These are phyloP conservation scores for Calyptomena viridis DNA, from an alignment of 2,113 vertebrate genomes.

Conservation along the genomic window DNA sequence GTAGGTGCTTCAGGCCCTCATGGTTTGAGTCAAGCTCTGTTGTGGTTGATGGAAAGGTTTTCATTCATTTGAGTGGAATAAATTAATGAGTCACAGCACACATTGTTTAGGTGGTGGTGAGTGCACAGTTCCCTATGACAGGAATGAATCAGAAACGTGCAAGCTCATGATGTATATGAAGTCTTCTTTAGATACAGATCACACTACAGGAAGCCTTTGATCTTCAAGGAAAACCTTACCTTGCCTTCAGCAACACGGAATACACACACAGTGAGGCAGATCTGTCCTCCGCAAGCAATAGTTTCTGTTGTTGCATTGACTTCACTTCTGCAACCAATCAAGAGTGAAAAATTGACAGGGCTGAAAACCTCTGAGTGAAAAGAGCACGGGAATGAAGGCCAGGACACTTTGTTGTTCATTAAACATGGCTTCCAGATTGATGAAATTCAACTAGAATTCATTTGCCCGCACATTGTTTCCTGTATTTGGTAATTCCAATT, in stretches of 20 bases:
- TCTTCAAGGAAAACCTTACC: not conserved
- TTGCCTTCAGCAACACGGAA: not conserved
- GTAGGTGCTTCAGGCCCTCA: not conserved
- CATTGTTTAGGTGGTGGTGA: not conserved
- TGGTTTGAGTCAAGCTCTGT: not conserved
- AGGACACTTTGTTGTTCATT: not conserved
- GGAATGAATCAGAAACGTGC: conserved; percentile 11
- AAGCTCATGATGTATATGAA: not conserved
- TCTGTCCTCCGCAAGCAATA: not conserved
- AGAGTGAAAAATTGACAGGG: not conserved
- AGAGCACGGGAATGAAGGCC: not conserved
- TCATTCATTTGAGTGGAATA: not conserved
- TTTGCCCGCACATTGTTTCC: not conserved
- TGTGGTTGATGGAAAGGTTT: not conserved
- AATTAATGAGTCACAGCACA: not conserved
- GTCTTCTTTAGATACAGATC: not conserved
- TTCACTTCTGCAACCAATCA: not conserved
- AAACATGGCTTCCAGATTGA: not conserved
- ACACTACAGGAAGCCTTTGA: not conserved
- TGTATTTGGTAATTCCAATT: not conserved
- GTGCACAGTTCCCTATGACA: not conserved
- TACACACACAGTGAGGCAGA: not conserved
- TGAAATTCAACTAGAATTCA: not conserved
- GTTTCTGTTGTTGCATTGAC: not conserved
- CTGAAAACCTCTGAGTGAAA: not conserved